Conservation (phyloP, 2,797 vertebrate species). For the Muscicapa striata region DNA sequence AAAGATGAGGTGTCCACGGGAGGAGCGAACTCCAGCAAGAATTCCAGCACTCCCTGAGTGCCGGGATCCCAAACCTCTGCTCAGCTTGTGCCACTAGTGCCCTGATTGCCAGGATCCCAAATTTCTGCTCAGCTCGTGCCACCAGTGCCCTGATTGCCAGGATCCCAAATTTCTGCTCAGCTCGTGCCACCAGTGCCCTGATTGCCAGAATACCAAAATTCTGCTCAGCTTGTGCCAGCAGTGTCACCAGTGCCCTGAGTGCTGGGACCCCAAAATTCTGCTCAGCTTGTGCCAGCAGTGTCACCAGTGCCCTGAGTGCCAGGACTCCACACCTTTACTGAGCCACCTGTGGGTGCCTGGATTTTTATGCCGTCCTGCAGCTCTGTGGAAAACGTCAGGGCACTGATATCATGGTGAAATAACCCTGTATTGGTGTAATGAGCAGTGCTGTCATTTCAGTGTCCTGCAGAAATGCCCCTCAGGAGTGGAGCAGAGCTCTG, state of each 20-base stretch:
- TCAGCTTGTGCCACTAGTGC: not conserved
- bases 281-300: not conserved
- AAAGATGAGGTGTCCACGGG: rapidly evolving
- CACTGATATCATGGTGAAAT: not conserved
- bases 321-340: not conserved
- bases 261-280: not conserved
- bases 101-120: no score
- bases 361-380: not conserved
- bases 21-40: not conserved
- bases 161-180: no score
- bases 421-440: not conserved
- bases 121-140: no score
- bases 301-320: not conserved
- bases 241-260: not conserved
- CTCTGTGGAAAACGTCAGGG: not conserved
- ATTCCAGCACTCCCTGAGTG: not conserved
- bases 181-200: no score
- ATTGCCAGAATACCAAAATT: no score
- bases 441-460: not conserved
- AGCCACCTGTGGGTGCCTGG: not conserved
- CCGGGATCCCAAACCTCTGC: not conserved
- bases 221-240: no score
- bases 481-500: not conserved
- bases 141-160: no score
- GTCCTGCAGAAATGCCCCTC: not conserved